Base-by-base conservation (phyloP, 2,113 vertebrate genomes). In the Cavia porcellus region DNA sequence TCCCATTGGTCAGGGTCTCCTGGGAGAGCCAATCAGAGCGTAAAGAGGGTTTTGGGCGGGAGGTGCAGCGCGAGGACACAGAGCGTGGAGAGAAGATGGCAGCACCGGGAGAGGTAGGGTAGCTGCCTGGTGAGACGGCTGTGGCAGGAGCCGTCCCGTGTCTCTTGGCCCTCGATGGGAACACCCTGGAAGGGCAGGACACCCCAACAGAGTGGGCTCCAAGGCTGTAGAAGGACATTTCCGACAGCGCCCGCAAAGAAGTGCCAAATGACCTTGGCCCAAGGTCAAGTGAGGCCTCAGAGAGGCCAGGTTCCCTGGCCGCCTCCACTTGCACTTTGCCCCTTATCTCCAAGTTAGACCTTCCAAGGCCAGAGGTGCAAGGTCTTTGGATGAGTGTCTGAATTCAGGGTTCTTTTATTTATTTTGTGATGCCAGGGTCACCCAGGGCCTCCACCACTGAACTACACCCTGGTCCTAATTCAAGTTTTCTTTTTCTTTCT, bases 1-100 rank as follows among this genome's bases (percentile, higher is more conserved):
- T 66, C 92, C 90, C 72, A 98, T 98, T 98, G 98, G 98, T 61
- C 77, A 8, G 52, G 17, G 42, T 0, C 17, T 47, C 1, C 20
- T 0, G 30, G 4, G 55, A 45, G 38, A 86, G 52, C 98, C 97
- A 98, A 98, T 98, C 95, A 96, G 25, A 89, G 20, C 20, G 8
- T 17, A 55, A 77, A 2, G 1, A 47, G 5, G 13, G 87, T 70
- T 52, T 97, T 77, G 35, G 96, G 97, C 97, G 97, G 97, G 98
- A 98, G 89, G 35, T 77, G 24, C 38, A 52, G 52, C 82, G 82
- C 81, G 57, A 93, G 95, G 80, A 92, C 25, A 52, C 95, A 52
- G 87, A 25, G 14, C 19, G 77, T 57, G 2, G 19, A 7, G 70
- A 24, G 22, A 50, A 77, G 89, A 22, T 4, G 35, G 57, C 35